These are phyloP conservation scores for Pomatorhinus ruficollis DNA, from an alignment of 2,113 vertebrate genomes.

Conservation along the genomic window DNA sequence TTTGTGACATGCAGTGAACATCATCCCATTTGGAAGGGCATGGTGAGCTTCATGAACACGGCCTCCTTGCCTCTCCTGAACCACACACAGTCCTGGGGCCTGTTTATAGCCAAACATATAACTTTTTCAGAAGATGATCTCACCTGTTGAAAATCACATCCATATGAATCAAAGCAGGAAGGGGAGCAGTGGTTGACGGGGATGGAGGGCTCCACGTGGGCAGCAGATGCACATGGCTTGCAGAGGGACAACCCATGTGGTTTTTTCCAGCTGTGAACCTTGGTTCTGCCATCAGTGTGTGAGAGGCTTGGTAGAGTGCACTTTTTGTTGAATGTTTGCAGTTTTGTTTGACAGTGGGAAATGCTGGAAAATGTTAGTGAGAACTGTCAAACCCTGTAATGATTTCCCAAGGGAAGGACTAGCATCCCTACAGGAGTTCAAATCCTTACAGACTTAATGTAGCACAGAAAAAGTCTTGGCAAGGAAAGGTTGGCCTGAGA, in stretches of 20 bases:
- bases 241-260: not conserved
- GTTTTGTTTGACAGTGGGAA: not conserved
- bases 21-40: not conserved
- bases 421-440: not conserved
- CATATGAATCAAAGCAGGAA: constrained; percentile 6
- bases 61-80: not conserved
- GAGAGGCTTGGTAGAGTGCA: not conserved
- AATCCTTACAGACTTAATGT: not conserved
- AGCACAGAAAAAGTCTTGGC: not conserved
- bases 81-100: not conserved
- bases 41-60: not conserved
- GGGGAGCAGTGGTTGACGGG: not conserved
- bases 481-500: not conserved
- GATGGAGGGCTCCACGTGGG: not conserved
- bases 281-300: not conserved
- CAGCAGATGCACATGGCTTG: constrained; percentile 8
- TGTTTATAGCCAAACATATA: not conserved
- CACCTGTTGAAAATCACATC: not conserved
- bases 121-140: not conserved
- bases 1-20: not conserved
- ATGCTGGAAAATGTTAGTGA: constrained; percentile 1
- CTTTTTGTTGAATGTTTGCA: constrained; percentile 1
- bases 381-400: not conserved
- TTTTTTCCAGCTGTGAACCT: not conserved
- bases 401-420: not conserved